Conservation (phyloP, 2,797 vertebrate genomes). For the Hyperoplus lanceolatus region DNA sequence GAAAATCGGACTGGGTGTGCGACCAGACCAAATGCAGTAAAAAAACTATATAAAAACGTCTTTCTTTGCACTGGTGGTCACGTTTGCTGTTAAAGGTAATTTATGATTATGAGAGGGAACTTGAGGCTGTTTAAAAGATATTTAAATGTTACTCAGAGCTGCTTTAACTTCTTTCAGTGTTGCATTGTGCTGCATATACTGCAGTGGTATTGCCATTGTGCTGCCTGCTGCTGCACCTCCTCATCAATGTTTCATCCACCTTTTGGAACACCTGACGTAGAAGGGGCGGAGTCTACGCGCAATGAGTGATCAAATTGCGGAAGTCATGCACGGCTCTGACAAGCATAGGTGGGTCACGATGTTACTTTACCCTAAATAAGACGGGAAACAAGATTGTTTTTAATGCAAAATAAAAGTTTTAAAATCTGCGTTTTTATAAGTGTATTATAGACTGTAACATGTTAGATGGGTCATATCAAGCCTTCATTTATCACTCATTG, state of each 20-base stretch:
- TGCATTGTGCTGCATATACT: background rate
- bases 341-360: constrained; percentile 20
- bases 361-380: constrained; percentile 3
- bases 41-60: too few species aligned
- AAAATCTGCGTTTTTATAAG: background rate
- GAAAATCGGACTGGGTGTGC: too few species aligned
- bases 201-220: background rate
- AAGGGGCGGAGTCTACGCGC: constrained; percentile 47
- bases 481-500: background rate
- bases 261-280: constrained; percentile 57
- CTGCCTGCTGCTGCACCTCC: constrained; percentile 18
- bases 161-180: background rate
- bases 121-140: too few species aligned
- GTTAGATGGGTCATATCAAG: background rate
- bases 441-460: background rate
- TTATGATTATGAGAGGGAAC: too few species aligned
- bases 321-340: constrained; percentile 64
- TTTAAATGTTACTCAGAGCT: too few species aligned
- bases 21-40: too few species aligned
- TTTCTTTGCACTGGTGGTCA: too few species aligned
- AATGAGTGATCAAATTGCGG: constrained; percentile 73
- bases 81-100: too few species aligned
- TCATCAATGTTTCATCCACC: constrained; percentile 77
- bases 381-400: fast-evolving
- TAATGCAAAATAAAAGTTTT: constrained; percentile 61